Percentiles rank a stretch among this genome's conserved stretches.
Evolutionary conservation across 2,797 vertebrate genomes (phyloP).

Genomic region (Chiloscyllium punctatum): DNA sequence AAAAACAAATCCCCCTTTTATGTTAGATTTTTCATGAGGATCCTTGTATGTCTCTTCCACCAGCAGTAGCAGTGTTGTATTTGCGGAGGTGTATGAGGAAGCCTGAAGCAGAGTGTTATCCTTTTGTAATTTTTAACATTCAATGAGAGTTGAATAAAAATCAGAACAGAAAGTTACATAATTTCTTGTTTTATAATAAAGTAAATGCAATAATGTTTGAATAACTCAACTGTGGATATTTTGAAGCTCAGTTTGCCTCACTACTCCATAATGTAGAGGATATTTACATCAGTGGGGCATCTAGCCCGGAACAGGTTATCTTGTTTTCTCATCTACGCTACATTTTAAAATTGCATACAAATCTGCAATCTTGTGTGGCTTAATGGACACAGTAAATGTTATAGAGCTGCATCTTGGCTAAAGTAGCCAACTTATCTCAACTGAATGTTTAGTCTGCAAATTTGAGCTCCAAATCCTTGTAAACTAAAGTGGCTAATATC

Average conservation of each 20-base stretch:
- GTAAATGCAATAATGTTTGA: constrained; percentile 38
- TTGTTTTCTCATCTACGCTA: neutral
- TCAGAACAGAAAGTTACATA: constrained; percentile 34
- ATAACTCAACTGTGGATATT: constrained; percentile 11
- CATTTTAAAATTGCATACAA: neutral
- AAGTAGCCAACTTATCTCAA: neutral
- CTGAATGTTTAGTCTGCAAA: neutral
- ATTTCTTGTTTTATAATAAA: constrained; percentile 38
- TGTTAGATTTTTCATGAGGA: constrained; percentile 70
- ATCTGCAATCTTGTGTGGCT: neutral
- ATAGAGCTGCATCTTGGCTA: neutral
- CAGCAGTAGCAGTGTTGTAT: constrained; percentile 76
- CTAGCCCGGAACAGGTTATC: neutral
- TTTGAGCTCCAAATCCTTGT: neutral
- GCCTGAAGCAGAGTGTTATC: constrained; percentile 37
- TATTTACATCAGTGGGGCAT: neutral
- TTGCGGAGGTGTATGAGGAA: constrained; percentile 54
- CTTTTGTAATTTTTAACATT: constrained; percentile 39
- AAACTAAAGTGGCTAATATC: neutral
- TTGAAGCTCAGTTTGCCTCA: neutral
- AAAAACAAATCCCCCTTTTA: constrained; percentile 63
- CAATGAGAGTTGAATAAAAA: constrained; percentile 39
- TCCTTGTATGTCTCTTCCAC: constrained; percentile 72
- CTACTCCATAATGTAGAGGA: neutral
- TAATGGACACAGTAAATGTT: neutral